phyloP scores from a whole-genome alignment of 2,797 vertebrate species.

The Distichodus sexfasciatus region DNA sequence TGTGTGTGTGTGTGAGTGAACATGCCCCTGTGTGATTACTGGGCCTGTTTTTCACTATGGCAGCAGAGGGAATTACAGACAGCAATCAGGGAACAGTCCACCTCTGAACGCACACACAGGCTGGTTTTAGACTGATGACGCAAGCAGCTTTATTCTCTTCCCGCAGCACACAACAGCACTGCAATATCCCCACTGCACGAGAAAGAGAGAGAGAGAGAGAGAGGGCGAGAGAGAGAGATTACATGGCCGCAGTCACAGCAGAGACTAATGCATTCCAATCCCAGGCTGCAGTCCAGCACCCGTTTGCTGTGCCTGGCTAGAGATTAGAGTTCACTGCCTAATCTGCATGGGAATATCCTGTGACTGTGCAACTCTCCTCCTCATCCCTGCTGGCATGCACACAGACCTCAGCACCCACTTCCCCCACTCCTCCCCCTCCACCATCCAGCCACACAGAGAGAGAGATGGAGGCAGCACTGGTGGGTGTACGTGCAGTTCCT shows the following conservation, averaged over 20 bases:
- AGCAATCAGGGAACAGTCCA: conserved; percentile 46
- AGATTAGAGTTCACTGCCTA: conserved; percentile 46
- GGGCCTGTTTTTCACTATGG: conserved; percentile 11
- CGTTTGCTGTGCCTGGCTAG: conserved; percentile 13
- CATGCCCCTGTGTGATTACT: conserved; percentile 28
- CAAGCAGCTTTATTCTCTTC: conserved; percentile 58
- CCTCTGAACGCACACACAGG: conserved; percentile 34
- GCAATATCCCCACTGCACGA: conserved; percentile 10
- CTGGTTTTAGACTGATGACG: conserved; percentile 58
- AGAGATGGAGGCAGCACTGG: not conserved
- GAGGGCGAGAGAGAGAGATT: conserved; percentile 23
- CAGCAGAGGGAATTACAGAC: conserved; percentile 38
- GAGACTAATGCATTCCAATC: conserved; percentile 16
- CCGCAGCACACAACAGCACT: conserved; percentile 42
- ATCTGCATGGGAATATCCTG: conserved; percentile 52
- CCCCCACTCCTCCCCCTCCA: too few relatives aligned
- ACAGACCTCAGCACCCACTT: too few relatives aligned
- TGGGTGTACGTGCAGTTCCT: conserved; percentile 26
- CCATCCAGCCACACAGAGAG: not conserved
- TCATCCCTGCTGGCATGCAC: conserved; percentile 8
- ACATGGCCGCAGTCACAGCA: conserved; percentile 40
- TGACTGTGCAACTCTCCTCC: conserved; percentile 34
- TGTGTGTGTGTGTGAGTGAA: not conserved
- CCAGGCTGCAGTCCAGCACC: conserved; percentile 1
- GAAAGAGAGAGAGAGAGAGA: conserved; percentile 19